phyloP scores from a whole-genome alignment of 1,140 invertebrate genomes.

The Cydia pomonella region DNA sequence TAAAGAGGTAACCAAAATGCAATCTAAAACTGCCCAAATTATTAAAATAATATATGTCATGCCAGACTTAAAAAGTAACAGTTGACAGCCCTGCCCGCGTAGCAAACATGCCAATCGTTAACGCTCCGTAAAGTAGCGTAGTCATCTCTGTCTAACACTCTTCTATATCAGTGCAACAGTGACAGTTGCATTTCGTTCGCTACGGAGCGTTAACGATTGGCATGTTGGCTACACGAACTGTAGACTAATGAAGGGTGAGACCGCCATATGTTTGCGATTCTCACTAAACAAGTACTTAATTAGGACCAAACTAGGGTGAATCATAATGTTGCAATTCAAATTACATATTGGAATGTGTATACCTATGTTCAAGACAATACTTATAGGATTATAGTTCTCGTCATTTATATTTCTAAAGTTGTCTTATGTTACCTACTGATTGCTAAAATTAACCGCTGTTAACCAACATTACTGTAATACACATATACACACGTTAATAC shows the following conservation, averaged over 20 bases:
- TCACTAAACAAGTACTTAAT: background rate
- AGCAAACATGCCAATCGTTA: too few species aligned
- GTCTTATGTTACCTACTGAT: background rate
- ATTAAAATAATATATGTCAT: background rate
- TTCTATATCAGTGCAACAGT: too few species aligned
- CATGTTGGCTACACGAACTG: too few species aligned
- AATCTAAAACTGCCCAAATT: background rate
- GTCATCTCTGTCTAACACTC: too few species aligned
- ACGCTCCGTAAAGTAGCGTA: too few species aligned
- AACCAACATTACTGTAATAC: too few species aligned
- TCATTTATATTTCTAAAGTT: background rate
- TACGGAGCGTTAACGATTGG: too few species aligned
- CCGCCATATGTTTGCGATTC: background rate
- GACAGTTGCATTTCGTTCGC: too few species aligned
- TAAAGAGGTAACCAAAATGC: too few species aligned
- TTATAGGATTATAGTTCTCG: background rate
- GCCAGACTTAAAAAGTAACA: background rate
- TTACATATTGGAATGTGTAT: background rate
- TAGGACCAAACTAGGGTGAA: background rate
- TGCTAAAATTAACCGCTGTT: background rate
- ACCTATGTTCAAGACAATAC: background rate
- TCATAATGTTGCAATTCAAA: background rate
- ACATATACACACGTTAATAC: too few species aligned
- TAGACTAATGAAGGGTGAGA: background rate
- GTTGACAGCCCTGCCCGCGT: background rate